Evolutionary conservation across 2,797 vertebrate species (phyloP).

Genomic region (Phaenicophaeus curvirostris): DNA sequence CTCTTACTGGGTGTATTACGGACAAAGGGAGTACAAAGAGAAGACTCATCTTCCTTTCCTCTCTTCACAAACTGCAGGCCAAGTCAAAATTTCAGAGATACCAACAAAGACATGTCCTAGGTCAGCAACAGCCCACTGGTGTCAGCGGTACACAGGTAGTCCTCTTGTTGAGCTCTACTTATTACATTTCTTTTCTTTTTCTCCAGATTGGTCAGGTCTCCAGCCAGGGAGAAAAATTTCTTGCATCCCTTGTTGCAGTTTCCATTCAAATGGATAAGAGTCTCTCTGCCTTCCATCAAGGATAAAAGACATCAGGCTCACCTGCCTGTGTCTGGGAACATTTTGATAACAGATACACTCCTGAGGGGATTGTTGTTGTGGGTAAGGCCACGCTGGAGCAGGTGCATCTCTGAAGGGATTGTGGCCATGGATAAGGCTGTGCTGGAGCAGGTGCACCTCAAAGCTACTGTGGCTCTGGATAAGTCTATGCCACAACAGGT

Average conservation of each 20-base stretch:
- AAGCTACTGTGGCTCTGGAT: no score
- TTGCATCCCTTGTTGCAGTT: background rate
- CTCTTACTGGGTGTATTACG: background rate
- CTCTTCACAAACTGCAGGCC: background rate
- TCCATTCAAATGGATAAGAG: background rate
- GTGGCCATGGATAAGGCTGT: no score
- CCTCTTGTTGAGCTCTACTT: background rate
- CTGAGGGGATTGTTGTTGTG: no score
- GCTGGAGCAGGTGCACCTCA: no score
- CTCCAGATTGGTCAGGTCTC: background rate
- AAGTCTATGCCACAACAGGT: no score
- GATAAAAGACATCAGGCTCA: background rate
- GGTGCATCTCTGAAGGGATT: no score
- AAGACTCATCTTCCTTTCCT: background rate
- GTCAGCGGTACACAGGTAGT: fast-evolving
- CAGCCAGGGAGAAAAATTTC: background rate
- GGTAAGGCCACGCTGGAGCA: no score
- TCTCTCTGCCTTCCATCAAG: background rate
- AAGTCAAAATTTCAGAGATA: background rate
- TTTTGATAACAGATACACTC: no score
- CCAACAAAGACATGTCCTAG: background rate
- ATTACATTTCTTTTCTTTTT: background rate
- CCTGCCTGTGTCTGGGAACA: no score
- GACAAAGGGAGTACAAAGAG: background rate
- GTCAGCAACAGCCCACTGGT: background rate